phyloP scores from a whole-genome alignment of 2,888 invertebrate genomes.

The Oeneis ivallda region DNA sequence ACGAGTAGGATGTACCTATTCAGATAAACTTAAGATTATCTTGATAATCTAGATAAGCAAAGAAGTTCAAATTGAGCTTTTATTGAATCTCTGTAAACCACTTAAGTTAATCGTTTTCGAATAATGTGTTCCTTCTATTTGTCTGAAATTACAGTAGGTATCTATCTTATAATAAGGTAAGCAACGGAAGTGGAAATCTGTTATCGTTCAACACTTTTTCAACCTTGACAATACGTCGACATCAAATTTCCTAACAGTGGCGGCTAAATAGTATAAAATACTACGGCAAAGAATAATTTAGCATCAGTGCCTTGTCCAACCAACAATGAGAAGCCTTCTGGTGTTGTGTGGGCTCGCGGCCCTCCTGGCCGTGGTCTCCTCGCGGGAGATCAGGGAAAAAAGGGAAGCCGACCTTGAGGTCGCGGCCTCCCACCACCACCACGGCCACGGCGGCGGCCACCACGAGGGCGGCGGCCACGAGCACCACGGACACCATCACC shows the following conservation, averaged over 20 bases:
- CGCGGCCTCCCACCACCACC: constrained; percentile 69
- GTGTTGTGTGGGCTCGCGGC: constrained; percentile 69
- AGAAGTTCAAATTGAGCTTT: too few species aligned
- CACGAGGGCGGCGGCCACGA: constrained; percentile 17
- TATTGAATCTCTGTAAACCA: too few species aligned
- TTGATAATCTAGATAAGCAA: too few species aligned
- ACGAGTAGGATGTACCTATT: too few species aligned
- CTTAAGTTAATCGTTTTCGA: too few species aligned
- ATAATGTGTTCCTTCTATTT: constrained; percentile 16
- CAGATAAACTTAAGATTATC: too few species aligned
- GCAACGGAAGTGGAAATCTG: constrained; percentile 24
- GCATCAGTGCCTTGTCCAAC: constrained; percentile 51
- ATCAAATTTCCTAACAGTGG: constrained; percentile 23
- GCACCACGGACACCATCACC: constrained; percentile 65
- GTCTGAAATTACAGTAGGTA: constrained; percentile 14
- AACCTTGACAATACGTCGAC: constrained; percentile 27
- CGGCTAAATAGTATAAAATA: constrained; percentile 21
- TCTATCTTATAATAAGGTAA: constrained; percentile 28
- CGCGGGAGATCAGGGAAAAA: constrained; percentile 74
- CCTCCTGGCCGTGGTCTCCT: constrained; percentile 71
- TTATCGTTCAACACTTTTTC: constrained; percentile 26
- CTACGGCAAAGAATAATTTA: constrained; percentile 45
- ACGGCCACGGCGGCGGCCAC: constrained; percentile 68
- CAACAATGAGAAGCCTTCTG: constrained; percentile 64
- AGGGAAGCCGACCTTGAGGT: constrained; percentile 71